Base-by-base conservation (phyloP, 2,797 vertebrate genomes). In the Neopelma chrysocephalum region DNA sequence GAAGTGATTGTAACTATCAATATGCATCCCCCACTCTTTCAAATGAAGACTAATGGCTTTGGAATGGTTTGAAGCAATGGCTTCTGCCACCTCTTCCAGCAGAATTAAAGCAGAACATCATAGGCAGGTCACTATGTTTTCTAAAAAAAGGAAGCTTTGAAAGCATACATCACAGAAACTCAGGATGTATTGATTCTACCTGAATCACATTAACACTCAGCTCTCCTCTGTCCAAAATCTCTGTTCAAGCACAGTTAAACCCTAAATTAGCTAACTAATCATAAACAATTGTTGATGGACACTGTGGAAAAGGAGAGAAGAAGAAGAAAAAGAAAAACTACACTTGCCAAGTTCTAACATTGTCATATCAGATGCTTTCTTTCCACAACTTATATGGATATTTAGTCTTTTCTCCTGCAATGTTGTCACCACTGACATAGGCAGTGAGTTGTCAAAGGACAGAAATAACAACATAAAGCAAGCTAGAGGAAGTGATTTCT, bases 231-330 rank as follows among this genome's bases (percentile, higher is more conserved):
- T 93, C 82, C 70, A 95, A 88, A 94, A 91, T 82, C 29, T 92
- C 48, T 0, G 0, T 80, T 95, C 31, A 87, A 82, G 80, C 77
- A 87, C 82, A 94, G 62, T 91, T 93, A 88, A 94, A 60, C 40
- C 43, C 31, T 90, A 70, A 84, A 94, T 94, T 92, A 90, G 75
- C 22, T 53, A 73, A 50, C 40, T 90, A 93, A 90, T 50, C 54
- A 77, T 64, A 90, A 94, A 84, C 17, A 93, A 90, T 92, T 91
- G 9, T 79, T 87, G 88, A 95, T 32, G n/a, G 88, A 77, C 94
- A 82, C 36, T 72, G 23, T 73, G 34, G 58, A 79, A 94, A 93
- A 69, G 20, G 36, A 88, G n/a, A 42, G 48, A 73, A n/a, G 21
- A 81, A 85, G 15, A 56, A 36, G 38, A 71, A 86, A 89, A 81